phyloP scores from a whole-genome alignment of 2,113 vertebrate genomes.

The Perccottus glenii region DNA sequence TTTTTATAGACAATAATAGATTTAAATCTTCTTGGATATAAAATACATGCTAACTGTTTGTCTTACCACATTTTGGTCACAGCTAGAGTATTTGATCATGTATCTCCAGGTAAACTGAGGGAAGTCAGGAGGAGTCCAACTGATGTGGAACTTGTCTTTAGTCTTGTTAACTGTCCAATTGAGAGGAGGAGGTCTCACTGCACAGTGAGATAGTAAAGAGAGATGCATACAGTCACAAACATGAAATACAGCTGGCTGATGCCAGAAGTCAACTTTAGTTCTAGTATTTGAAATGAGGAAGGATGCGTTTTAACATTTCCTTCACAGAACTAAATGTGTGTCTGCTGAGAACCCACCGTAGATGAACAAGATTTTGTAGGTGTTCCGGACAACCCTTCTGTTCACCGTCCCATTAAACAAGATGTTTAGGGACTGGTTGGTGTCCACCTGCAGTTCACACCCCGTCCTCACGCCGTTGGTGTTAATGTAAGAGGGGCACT shows the following conservation, averaged over 20 bases:
- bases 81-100: slow-evolving; percentile 31
- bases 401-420: slow-evolving; percentile 53
- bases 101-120: rapidly evolving
- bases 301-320: slow-evolving; percentile 18
- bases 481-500: slow-evolving; percentile 14
- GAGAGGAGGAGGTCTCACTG: slow-evolving; percentile 43
- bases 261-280: background rate
- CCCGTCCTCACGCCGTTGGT: slow-evolving; percentile 1
- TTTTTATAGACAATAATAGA: too few relatives aligned
- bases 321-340: too few relatives aligned
- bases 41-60: background rate
- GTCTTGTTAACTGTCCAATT: slow-evolving; percentile 1
- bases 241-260: background rate
- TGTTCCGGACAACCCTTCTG: slow-evolving; percentile 31
- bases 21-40: too few relatives aligned
- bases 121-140: slow-evolving; percentile 30
- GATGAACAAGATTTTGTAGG: rapidly evolving
- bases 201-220: background rate
- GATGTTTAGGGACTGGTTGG: rapidly evolving
- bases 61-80: slow-evolving; percentile 6
- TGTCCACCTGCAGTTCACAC: slow-evolving; percentile 32
- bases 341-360: background rate
- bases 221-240: background rate
- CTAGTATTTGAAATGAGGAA: slow-evolving; percentile 22
- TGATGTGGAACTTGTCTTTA: slow-evolving; percentile 10